Evolutionary conservation across 2,797 vertebrate genomes (phyloP).

Genomic region (Sebastiscus tertius): DNA sequence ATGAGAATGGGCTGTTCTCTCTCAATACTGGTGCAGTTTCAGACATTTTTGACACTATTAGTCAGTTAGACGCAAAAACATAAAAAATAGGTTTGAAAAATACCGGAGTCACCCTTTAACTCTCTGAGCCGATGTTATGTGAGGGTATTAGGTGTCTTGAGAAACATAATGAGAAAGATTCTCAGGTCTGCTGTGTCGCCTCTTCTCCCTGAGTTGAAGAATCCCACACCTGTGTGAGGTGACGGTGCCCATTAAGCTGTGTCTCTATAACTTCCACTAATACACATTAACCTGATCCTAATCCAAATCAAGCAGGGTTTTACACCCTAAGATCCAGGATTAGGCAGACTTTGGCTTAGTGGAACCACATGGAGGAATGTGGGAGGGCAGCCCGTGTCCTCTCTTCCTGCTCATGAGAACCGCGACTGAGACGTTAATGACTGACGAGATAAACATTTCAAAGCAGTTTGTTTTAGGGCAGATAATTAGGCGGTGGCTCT

Average conservation of each 20-base stretch:
- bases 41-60: not conserved
- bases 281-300: conserved; percentile 76
- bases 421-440: conserved; percentile 63
- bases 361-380: conserved; percentile 66
- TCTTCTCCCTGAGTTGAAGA: not conserved
- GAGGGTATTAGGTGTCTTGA: not conserved
- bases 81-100: not conserved
- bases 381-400: conserved; percentile 46
- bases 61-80: not conserved
- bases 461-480: conserved; percentile 70
- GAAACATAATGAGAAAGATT: not conserved
- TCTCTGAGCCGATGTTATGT: not conserved
- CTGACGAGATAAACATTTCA: conserved; percentile 76
- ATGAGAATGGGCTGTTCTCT: too few relatives aligned
- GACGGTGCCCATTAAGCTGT: conserved; percentile 53
- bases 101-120: not conserved
- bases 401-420: conserved; percentile 60
- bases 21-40: too few relatives aligned
- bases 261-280: conserved; percentile 69
- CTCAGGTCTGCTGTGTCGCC: not conserved
- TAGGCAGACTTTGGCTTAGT: conserved; percentile 69
- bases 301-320: conserved; percentile 78
- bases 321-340: conserved; percentile 77
- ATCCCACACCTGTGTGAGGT: conserved; percentile 61
- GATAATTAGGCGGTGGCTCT: conserved; percentile 64